Conservation (phyloP, 2,113 vertebrate species). For the Muscicapa adusta region DNA sequence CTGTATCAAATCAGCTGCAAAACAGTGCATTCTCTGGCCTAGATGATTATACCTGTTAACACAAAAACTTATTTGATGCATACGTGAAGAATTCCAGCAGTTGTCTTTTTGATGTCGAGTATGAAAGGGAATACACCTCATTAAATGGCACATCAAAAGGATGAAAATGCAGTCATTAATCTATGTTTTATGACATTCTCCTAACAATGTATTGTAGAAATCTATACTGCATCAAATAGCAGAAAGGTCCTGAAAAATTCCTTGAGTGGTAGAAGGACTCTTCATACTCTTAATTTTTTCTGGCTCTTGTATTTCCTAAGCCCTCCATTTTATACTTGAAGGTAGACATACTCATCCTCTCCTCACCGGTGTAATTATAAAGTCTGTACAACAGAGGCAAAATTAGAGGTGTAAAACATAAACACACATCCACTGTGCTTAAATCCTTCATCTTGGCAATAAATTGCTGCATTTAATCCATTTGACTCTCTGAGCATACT, state of each 20-base stretch:
- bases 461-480: neutral
- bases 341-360: neutral
- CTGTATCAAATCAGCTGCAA: neutral
- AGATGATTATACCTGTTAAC: slow-evolving; percentile 64
- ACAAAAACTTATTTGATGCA: slow-evolving; percentile 66
- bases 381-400: neutral
- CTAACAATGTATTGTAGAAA: slow-evolving; percentile 53
- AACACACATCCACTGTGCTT: neutral
- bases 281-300: neutral
- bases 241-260: neutral
- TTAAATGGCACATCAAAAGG: slow-evolving; percentile 78
- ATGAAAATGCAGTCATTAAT: slow-evolving; percentile 73
- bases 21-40: slow-evolving; percentile 47
- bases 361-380: neutral
- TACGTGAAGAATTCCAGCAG: slow-evolving; percentile 61
- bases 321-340: neutral
- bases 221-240: slow-evolving; percentile 27
- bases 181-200: slow-evolving; percentile 70
- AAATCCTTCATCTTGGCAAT: neutral
- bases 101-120: slow-evolving; percentile 73
- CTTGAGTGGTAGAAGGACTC: neutral
- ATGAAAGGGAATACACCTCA: slow-evolving; percentile 69
- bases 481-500: neutral
- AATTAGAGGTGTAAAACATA: neutral
- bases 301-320: neutral